phyloP scores from a whole-genome alignment of 2,888 invertebrate genomes.

The Trilocha varians region DNA sequence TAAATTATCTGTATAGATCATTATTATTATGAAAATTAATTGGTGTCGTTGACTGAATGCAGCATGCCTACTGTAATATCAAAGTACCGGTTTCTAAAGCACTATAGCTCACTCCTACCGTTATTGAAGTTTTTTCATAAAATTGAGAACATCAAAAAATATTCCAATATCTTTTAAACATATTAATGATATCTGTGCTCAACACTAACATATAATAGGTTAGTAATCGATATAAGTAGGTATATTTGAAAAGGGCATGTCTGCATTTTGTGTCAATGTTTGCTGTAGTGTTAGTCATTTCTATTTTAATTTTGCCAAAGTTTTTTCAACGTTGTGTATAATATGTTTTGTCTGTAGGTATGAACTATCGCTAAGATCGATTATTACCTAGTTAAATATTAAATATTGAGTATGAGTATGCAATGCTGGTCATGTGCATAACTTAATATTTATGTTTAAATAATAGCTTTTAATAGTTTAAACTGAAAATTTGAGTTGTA shows the following conservation, averaged over 20 bases:
- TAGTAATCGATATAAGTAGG: too few relatives aligned
- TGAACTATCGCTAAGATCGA: constrained; percentile 66
- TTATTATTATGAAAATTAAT: not conserved
- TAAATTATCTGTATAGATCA: not conserved
- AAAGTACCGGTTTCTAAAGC: too few relatives aligned
- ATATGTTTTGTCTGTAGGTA: constrained; percentile 57
- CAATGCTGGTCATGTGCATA: constrained; percentile 72
- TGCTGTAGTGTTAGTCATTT: constrained; percentile 17
- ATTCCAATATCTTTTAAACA: too few relatives aligned
- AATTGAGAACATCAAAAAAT: too few relatives aligned
- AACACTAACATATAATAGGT: too few relatives aligned
- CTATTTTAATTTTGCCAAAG: constrained; percentile 38
- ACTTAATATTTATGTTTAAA: constrained; percentile 70
- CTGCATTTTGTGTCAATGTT: constrained; percentile 29
- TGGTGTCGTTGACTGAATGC: constrained; percentile 5
- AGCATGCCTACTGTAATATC: not conserved
- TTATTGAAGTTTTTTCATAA: too few relatives aligned
- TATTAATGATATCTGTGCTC: too few relatives aligned
- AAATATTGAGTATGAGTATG: constrained; percentile 67
- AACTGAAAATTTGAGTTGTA: constrained; percentile 71
- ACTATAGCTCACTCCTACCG: too few relatives aligned
- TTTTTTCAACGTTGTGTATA: constrained; percentile 50
- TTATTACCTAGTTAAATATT: constrained; percentile 63
- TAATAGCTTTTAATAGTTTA: constrained; percentile 73
- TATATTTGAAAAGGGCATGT: too few relatives aligned